Percentiles rank a stretch among this genome's conserved stretches.
Conservation (phyloP, 2,888 invertebrate genomes). For the Idaea dimidiata region DNA sequence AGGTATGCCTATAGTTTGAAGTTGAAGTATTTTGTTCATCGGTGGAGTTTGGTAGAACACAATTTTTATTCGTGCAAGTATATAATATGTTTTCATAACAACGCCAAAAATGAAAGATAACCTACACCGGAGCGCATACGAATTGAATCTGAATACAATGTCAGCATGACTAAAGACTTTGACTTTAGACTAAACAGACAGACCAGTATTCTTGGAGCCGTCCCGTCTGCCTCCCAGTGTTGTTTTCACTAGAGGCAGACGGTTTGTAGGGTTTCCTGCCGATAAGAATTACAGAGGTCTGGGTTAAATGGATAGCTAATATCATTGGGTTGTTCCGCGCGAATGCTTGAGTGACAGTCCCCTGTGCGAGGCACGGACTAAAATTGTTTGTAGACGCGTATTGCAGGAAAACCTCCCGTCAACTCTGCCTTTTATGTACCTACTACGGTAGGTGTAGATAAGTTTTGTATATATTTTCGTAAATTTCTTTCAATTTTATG, state of each 20-base stretch:
- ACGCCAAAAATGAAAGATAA: conserved; percentile 46
- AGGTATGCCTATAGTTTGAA: too few relatives aligned
- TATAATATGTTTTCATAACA: conserved; percentile 5
- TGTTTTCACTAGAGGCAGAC: conserved; percentile 20
- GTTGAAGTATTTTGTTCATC: background rate
- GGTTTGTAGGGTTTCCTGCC: conserved; percentile 29
- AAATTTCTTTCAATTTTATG: too few relatives aligned
- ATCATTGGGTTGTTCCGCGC: conserved; percentile 66
- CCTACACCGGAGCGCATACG: conserved; percentile 48
- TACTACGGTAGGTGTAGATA: conserved; percentile 12
- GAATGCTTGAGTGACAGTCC: conserved; percentile 73
- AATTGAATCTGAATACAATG: conserved; percentile 66
- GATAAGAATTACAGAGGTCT: conserved; percentile 44
- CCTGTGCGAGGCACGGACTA: conserved; percentile 60
- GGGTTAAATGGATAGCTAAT: conserved; percentile 54
- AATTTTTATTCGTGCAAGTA: background rate
- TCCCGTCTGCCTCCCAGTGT: conserved; percentile 28
- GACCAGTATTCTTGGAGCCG: conserved; percentile 39
- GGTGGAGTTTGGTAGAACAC: background rate
- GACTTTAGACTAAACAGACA: conserved; percentile 52
- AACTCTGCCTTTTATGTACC: conserved; percentile 21
- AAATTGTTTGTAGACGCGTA: conserved; percentile 60
- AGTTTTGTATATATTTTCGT: background rate
- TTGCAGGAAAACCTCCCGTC: conserved; percentile 47
- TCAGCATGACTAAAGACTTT: conserved; percentile 66